These are phyloP conservation scores for Brachionus koreanus DNA, from an alignment of 1,140 invertebrate species.

Conservation along the genomic window DNA sequence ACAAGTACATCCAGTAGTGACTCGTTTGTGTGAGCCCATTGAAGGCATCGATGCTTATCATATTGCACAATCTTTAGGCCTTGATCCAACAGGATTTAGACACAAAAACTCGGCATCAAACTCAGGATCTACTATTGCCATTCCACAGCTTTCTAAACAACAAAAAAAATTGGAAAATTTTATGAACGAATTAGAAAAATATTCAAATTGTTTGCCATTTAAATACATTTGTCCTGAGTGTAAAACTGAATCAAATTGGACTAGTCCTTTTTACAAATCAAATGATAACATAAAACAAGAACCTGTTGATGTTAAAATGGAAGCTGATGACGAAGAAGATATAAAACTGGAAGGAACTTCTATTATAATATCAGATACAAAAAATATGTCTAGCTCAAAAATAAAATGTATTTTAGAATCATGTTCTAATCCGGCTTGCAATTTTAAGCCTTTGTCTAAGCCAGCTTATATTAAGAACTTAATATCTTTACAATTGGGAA, in stretches of 20 bases:
- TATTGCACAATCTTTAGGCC: slow-evolving; percentile 81
- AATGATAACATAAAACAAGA: slow-evolving; percentile 20
- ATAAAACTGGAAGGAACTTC: slow-evolving; percentile 34
- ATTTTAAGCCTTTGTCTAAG: background rate
- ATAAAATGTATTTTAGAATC: slow-evolving; percentile 41
- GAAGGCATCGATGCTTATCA: slow-evolving; percentile 83
- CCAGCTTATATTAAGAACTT: slow-evolving; percentile 27
- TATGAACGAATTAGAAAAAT: slow-evolving; percentile 38
- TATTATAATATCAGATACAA: background rate
- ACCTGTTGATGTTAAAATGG: slow-evolving; percentile 28
- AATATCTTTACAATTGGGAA: slow-evolving; percentile 9
- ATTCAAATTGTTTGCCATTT: slow-evolving; percentile 15
- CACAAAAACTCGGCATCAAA: background rate
- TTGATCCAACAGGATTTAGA: slow-evolving; percentile 14
- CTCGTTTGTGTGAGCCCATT: slow-evolving; percentile 87
- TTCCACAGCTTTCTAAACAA: slow-evolving; percentile 18
- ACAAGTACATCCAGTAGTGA: slow-evolving; percentile 83
- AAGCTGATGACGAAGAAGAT: slow-evolving; percentile 15
- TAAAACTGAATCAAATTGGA: slow-evolving; percentile 29
- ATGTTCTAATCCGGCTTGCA: slow-evolving; percentile 22
- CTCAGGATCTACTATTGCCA: slow-evolving; percentile 2
- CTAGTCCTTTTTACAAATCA: background rate
- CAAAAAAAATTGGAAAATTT: slow-evolving; percentile 41
- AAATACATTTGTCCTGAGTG: slow-evolving; percentile 19
- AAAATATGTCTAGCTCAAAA: background rate